Evolutionary conservation across 2,888 invertebrate species (phyloP).

Genomic region (Athalia cordata): DNA sequence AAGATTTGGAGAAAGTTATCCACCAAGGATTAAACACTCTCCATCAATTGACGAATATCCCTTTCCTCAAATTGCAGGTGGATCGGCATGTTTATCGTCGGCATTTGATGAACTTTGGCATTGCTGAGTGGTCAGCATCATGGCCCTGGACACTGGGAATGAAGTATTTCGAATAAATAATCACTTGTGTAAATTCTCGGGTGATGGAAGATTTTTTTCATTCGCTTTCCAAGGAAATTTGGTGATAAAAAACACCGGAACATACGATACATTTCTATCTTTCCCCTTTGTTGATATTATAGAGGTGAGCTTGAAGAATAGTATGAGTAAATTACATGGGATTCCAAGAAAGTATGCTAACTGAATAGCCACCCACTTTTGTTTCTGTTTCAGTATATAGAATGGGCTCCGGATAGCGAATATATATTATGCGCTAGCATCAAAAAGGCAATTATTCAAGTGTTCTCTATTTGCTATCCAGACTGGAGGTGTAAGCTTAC

Average conservation of each 20-base stretch:
- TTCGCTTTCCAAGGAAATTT: conserved; percentile 63
- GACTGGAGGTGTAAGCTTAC: conserved; percentile 77
- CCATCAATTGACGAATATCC: too few relatives aligned
- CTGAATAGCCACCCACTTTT: conserved; percentile 1
- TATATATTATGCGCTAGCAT: conserved; percentile 68
- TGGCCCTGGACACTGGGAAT: conserved; percentile 24
- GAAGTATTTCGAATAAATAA: conserved; percentile 58
- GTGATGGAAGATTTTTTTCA: conserved; percentile 62
- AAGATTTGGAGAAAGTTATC: too few relatives aligned
- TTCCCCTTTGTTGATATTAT: conserved; percentile 64
- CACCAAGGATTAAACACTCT: too few relatives aligned
- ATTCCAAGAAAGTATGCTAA: conserved; percentile 15
- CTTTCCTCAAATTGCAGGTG: too few relatives aligned
- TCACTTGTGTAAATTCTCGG: conserved; percentile 63
- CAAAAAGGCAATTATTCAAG: conserved; percentile 67
- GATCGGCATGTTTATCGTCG: background rate
- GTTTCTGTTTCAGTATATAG: conserved; percentile 60
- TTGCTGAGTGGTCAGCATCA: background rate
- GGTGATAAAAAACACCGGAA: conserved; percentile 58
- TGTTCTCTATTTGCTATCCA: conserved; percentile 74
- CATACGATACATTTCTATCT: conserved; percentile 56
- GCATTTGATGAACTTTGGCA: background rate
- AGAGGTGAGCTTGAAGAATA: conserved; percentile 64
- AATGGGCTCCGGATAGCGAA: conserved; percentile 70
- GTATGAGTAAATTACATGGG: background rate